Base-by-base conservation (phyloP, 2,888 invertebrate genomes). In the Phyllotreta striolata region DNA sequence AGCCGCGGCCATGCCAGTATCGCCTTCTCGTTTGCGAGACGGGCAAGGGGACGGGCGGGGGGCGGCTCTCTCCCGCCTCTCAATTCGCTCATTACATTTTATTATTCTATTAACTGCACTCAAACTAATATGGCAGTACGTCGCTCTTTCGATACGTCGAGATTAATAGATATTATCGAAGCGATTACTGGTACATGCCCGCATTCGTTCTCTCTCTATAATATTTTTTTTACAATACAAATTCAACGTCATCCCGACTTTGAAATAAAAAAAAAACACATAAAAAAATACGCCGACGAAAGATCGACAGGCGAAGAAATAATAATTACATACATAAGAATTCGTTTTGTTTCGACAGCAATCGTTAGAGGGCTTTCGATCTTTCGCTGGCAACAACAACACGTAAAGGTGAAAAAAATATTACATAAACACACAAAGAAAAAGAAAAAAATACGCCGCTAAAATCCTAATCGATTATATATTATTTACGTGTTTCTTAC, bases 81-180 rank as follows among this genome's bases (percentile, higher is more conserved):
- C 44, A 39, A 38, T 37, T 35, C 44, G 34, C 54, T 62, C 51
- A 60, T 49, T 62, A 66, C 62, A 61, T 62, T n/a, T 24, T 24
- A 24, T 24, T 24, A 24, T 24, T 24, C 44, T 61, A 59, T 67
- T 38, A 38, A 14, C 79, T 80, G 80, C 80, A 76, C 80, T 80
- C 74, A 80, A 80, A 80, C 79, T 78, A 79, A 80, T 80, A 79
- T 79, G 80, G 80, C 80, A 80, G 80, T 44, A 64, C 66, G 68
- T 66, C 66, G 66, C 66, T 56, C 43, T 62, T 60, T 58, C 24
- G 37, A 24, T 52, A 39, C 41, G 44, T 55, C 64, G 62, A 68
- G 64, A 63, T 64, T 64, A 63, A 63, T 66, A 66, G 61, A 62
- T n/a, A 35, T 38, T 51, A 60, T 51, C 35, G 40, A 38, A 43